Conservation (phyloP, 2,888 invertebrate genomes). For the Apamea anceps region DNA sequence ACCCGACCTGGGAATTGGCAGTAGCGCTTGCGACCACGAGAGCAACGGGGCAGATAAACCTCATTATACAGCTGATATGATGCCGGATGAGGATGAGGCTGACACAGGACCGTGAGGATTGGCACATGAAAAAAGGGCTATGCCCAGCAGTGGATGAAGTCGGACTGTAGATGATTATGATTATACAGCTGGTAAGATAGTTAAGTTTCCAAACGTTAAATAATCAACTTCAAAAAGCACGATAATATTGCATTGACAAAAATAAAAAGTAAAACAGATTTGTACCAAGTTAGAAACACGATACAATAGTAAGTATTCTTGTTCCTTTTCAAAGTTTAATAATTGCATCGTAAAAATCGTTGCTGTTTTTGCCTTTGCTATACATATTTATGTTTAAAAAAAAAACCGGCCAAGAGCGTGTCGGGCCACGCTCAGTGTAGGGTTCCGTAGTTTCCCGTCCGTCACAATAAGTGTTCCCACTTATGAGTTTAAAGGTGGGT, state of each 20-base stretch:
- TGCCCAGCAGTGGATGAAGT: no score
- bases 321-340: neutral
- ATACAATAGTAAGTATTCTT: constrained; percentile 1
- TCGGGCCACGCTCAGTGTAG: no score
- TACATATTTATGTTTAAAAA: neutral
- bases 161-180: no score
- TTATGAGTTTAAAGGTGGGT: no score
- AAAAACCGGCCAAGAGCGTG: neutral
- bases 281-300: neutral
- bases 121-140: neutral
- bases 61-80: neutral
- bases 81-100: no score
- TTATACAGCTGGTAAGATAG: neutral
- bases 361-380: neutral
- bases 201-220: neutral
- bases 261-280: neutral
- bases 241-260: neutral
- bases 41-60: no score
- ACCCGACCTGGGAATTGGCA: no score
- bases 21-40: no score
- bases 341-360: neutral
- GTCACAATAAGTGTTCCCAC: no score
- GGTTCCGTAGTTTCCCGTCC: no score
- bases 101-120: no score
- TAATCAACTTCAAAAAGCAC: neutral